Percentiles rank a stretch among this genome's conserved stretches.
phyloP scores from a whole-genome alignment of 2,888 invertebrate genomes.

The Acanthosepion esculentum region DNA sequence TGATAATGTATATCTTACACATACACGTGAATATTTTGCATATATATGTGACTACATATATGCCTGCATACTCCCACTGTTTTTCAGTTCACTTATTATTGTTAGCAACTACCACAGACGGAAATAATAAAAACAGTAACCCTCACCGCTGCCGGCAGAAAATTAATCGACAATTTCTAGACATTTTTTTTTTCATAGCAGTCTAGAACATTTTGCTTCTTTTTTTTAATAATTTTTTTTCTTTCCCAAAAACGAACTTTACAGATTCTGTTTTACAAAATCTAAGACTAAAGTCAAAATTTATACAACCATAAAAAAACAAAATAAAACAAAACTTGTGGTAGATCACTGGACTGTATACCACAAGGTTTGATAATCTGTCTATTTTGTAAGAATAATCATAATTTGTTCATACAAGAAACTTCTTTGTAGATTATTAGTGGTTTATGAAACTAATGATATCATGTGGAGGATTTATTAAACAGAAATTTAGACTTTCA shows the following conservation, averaged over 20 bases:
- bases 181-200: neutral
- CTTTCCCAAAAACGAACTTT: neutral
- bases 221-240: neutral
- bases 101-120: neutral
- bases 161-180: constrained; percentile 18
- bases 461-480: too few relatives aligned
- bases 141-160: neutral
- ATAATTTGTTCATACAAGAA: neutral
- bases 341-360: neutral
- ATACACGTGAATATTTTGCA: neutral
- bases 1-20: too few relatives aligned
- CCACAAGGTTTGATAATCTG: neutral
- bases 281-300: neutral
- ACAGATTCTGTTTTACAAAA: neutral
- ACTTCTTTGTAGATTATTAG: too few relatives aligned
- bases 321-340: neutral
- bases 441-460: too few relatives aligned
- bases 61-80: neutral
- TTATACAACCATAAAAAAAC: neutral
- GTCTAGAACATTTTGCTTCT: neutral
- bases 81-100: neutral
- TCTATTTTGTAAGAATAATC: neutral
- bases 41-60: neutral
- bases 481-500: too few relatives aligned
- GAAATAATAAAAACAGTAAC: constrained; percentile 13